A percentile compares a stretch with the other conserved stretches of the same genome.
Conservation (phyloP, 2,888 invertebrate species). For the Eutolmus rufibarbis region DNA sequence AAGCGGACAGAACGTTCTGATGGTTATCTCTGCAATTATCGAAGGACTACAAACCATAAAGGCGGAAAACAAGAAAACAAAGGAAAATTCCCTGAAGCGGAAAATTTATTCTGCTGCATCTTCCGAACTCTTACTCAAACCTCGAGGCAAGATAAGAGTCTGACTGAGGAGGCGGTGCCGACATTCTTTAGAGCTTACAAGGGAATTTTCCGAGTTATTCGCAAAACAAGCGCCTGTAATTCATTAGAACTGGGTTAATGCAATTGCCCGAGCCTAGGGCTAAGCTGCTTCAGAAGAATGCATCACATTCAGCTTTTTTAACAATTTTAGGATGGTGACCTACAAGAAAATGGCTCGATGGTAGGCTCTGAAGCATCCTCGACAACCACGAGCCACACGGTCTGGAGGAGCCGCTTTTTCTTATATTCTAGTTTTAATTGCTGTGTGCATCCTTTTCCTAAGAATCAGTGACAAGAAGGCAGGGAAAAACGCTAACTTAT, state of each 20-base stretch:
- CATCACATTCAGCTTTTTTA: background rate
- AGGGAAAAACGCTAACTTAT: background rate
- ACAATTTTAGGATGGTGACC: background rate
- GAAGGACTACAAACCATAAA: background rate
- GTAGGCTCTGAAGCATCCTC: background rate
- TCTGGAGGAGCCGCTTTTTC: background rate
- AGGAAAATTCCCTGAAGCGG: background rate
- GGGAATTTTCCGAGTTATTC: background rate
- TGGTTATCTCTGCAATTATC: background rate
- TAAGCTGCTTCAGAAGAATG: background rate
- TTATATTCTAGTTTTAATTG: background rate
- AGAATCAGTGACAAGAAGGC: background rate
- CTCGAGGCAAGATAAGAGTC: background rate
- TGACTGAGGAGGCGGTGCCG: background rate
- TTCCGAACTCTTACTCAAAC: background rate
- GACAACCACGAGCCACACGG: background rate
- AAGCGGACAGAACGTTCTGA: background rate
- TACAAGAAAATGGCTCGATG: background rate
- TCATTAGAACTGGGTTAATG: slow-evolving; percentile 24
- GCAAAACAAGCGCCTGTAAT: background rate
- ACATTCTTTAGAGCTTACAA: background rate
- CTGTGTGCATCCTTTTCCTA: background rate
- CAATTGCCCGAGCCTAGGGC: background rate
- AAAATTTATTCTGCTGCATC: background rate
- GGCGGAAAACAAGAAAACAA: background rate